phyloP scores from a whole-genome alignment of 1,140 invertebrate genomes.

The Ylistrum balloti region DNA sequence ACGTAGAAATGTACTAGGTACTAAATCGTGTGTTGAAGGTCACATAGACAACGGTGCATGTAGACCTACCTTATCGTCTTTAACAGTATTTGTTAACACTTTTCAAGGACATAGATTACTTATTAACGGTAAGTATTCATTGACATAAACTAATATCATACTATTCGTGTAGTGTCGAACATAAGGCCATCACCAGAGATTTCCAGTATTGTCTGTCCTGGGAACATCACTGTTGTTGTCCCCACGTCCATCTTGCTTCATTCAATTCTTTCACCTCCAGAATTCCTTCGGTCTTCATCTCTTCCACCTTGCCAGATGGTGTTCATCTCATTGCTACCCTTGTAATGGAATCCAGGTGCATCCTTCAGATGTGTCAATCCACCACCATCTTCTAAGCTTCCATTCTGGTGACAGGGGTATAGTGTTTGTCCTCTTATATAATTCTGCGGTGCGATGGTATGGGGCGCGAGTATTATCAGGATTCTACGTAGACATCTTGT shows the following conservation, averaged over 20 bases:
- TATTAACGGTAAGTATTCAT: too few relatives aligned
- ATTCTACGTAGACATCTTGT: constrained; percentile 48
- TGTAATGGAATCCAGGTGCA: constrained; percentile 42
- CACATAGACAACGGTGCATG: too few relatives aligned
- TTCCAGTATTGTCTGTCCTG: background rate
- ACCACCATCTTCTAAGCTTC: constrained; percentile 25
- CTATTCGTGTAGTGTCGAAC: too few relatives aligned
- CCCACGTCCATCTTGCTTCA: constrained; percentile 25
- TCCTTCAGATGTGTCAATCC: constrained; percentile 45
- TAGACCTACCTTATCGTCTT: too few relatives aligned
- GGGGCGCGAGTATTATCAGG: constrained; percentile 46
- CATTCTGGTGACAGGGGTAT: background rate
- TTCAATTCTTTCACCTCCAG: constrained; percentile 43
- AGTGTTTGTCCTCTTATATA: constrained; percentile 46
- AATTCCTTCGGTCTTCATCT: constrained; percentile 44
- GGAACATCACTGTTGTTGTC: background rate
- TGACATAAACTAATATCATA: too few relatives aligned
- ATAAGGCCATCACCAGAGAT: too few relatives aligned
- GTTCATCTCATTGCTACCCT: constrained; percentile 46
- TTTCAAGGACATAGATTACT: too few relatives aligned
- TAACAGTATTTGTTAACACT: too few relatives aligned
- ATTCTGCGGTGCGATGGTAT: constrained; percentile 42
- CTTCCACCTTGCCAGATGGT: constrained; percentile 42
- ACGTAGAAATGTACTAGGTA: too few relatives aligned
- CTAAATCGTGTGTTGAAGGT: too few relatives aligned